These are phyloP conservation scores for Sinohyriopsis cumingii DNA, from an alignment of 2,888 invertebrate species.

Conservation along the genomic window DNA sequence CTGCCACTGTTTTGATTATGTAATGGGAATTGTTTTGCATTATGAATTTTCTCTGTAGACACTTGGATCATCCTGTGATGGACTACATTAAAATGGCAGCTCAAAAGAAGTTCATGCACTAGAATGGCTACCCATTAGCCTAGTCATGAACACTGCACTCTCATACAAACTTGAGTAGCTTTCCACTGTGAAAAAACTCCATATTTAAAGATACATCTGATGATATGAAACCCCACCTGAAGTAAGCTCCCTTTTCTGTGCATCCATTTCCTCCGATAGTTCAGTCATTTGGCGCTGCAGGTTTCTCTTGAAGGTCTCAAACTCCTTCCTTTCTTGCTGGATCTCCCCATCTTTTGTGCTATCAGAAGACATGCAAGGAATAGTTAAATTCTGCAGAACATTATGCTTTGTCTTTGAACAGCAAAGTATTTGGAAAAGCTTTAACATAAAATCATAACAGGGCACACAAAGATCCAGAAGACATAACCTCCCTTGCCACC, in stretches of 20 bases:
- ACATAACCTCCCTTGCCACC: too few relatives aligned
- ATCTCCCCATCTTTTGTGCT: conserved; percentile 65
- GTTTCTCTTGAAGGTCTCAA: conserved; percentile 63
- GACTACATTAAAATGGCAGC: too few relatives aligned
- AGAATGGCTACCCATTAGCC: too few relatives aligned
- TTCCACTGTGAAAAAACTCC: too few relatives aligned
- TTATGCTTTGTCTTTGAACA: background rate
- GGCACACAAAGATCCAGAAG: background rate
- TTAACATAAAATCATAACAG: background rate
- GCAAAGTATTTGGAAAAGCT: background rate
- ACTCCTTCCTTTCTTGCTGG: conserved; percentile 61
- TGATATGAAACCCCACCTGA: conserved; percentile 36
- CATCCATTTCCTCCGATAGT: conserved; percentile 65
- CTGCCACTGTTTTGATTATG: too few relatives aligned
- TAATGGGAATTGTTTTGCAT: too few relatives aligned
- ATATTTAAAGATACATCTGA: too few relatives aligned
- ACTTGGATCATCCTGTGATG: too few relatives aligned
- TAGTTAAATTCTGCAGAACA: background rate
- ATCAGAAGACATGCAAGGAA: conserved; percentile 11
- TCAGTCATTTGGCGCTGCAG: conserved; percentile 62
- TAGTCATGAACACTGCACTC: too few relatives aligned
- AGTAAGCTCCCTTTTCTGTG: conserved; percentile 64
- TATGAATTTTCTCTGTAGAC: too few relatives aligned
- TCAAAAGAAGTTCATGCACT: too few relatives aligned
- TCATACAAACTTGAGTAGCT: too few relatives aligned